Percentiles rank a stretch among this genome's conserved stretches.
These are phyloP conservation scores for Crocidura indochinensis DNA, from an alignment of 2,797 vertebrate species.

Conservation along the genomic window DNA sequence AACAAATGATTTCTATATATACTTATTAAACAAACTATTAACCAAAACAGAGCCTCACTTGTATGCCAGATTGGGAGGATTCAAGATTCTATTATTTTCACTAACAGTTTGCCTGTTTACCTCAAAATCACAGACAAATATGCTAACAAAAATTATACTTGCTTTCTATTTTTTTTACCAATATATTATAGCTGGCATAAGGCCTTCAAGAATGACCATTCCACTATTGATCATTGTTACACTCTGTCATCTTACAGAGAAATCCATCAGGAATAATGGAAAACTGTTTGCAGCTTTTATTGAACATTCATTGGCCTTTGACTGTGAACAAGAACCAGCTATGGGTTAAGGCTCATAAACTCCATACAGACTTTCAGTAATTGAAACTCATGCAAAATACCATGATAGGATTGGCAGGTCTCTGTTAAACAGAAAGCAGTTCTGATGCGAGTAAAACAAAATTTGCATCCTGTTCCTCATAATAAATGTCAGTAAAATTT, in stretches of 20 bases:
- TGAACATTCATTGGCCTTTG: constrained; percentile 78
- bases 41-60: neutral
- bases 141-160: neutral
- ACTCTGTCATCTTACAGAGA: constrained; percentile 76
- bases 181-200: constrained; percentile 51
- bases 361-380: constrained; percentile 71
- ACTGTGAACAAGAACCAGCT: constrained; percentile 79
- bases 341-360: constrained; percentile 79
- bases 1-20: no score
- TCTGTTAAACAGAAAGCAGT: constrained; percentile 17
- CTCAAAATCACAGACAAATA: constrained; percentile 17
- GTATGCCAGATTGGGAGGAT: neutral
- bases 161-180: constrained; percentile 27
- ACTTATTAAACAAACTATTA: no score
- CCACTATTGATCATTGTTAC: constrained; percentile 69
- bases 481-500: neutral
- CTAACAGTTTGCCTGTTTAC: constrained; percentile 43
- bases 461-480: neutral
- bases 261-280: constrained; percentile 77
- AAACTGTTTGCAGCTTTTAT: constrained; percentile 77
- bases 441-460: neutral
- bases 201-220: constrained; percentile 65
- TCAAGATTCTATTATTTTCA: neutral
- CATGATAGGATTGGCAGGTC: neutral
- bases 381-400: constrained; percentile 67